phyloP scores from a whole-genome alignment of 2,888 invertebrate species.

The Mamestra brassicae region DNA sequence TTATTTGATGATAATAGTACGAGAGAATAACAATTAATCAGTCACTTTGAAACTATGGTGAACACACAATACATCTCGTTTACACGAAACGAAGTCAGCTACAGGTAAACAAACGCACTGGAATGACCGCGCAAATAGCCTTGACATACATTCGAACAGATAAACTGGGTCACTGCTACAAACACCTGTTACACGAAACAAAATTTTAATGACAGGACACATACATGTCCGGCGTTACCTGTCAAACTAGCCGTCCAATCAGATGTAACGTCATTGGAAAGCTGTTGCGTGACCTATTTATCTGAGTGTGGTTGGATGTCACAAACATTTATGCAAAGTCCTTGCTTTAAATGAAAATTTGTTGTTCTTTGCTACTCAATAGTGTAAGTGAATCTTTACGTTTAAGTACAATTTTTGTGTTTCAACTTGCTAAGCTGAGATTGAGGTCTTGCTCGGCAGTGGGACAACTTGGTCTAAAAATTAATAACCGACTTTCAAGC shows the following conservation, averaged over 20 bases:
- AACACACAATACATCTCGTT: not conserved
- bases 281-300: not conserved
- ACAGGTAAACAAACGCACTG: not conserved
- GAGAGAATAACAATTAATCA: not conserved
- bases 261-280: not conserved
- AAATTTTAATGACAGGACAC: not conserved
- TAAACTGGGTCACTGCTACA: not conserved
- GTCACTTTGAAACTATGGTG: not conserved
- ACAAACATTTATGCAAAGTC: too few relatives aligned
- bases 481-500: too few relatives aligned
- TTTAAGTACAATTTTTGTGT: too few relatives aligned
- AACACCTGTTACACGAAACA: not conserved
- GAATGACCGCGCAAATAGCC: not conserved
- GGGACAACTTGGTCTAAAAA: too few relatives aligned
- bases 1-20: too few relatives aligned
- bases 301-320: too few relatives aligned
- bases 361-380: too few relatives aligned
- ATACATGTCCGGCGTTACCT: not conserved
- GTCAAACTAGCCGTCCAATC: too few relatives aligned
- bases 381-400: too few relatives aligned
- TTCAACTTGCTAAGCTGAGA: too few relatives aligned
- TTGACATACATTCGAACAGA: not conserved
- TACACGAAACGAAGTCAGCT: not conserved
- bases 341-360: too few relatives aligned
- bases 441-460: too few relatives aligned